Conservation (phyloP, 2,113 vertebrate species). For the Pitta sordida region DNA sequence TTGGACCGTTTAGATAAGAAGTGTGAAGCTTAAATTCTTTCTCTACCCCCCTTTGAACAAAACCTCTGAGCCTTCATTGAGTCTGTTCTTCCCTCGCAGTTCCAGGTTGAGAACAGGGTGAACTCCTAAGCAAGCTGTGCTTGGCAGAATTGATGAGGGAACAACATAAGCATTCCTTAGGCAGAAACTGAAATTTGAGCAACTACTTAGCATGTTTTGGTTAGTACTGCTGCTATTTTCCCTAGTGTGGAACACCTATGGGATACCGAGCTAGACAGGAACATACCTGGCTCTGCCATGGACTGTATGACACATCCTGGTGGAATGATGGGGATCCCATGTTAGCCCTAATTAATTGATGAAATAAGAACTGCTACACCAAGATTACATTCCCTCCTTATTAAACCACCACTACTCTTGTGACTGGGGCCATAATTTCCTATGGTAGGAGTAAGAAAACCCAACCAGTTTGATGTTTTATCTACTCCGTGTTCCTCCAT, state of each 20-base stretch:
- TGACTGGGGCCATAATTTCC: background rate
- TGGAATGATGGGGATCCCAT: background rate
- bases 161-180: background rate
- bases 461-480: background rate
- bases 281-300: background rate
- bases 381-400: background rate
- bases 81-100: background rate
- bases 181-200: background rate
- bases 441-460: background rate
- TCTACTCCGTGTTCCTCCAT: background rate
- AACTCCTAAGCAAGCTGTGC: slow-evolving; percentile 23
- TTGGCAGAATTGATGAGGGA: background rate
- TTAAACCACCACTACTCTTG: background rate
- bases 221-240: background rate
- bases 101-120: slow-evolving; percentile 27
- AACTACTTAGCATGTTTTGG: background rate
- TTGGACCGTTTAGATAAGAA: background rate
- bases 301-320: background rate
- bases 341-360: background rate
- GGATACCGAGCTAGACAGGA: background rate
- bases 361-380: background rate
- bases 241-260: background rate
- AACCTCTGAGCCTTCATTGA: slow-evolving; percentile 18
- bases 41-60: slow-evolving; percentile 14
- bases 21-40: slow-evolving; percentile 27